Evolutionary conservation across 2,113 vertebrate genomes (phyloP), one percentile per base, ranked within the genome.

Genomic region (Sylvietta virens): DNA sequence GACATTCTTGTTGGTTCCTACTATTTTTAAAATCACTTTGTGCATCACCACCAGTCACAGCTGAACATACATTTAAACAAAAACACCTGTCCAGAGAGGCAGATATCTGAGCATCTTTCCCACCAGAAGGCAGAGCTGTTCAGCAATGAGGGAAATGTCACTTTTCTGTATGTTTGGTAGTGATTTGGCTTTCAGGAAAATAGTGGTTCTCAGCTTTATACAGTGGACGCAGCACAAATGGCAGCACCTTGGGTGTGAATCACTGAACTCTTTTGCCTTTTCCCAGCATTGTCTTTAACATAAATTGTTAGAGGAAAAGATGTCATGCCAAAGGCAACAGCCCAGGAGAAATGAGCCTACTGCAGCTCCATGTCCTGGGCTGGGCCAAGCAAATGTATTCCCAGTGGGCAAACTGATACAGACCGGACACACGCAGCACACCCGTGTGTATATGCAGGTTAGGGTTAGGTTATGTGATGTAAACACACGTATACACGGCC

Each of bases 351-450:
- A 28, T n/a, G 74, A 85, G 39, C 15, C 51, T 62, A 51, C 47
- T 66, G 79, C 61, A 82, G 39, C 17, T 62, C 33, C 23, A 7
- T 14, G 61, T 11, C 69, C n/a, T 1, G 6, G 5, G 5, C 57
- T 28, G 0, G 3, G 13, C 20, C 16, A 10, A 27, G n/a, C 19
- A 57, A 66, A 61, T 2, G 6, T 31, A 13, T 48, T 57, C 60
- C 31, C 28, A 13, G 37, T 8, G 42, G 54, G 31, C 19, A 28
- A 24, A 61, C 0, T 2, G 44, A 11, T 28, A 9, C 15, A n/a
- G 54, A 30, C 3, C 0, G 0, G 45, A 3, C 30, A 24, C 15
- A 13, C 0, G 1, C 24, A 57, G 26, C 6, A 3, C 11, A 10
- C 11, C 4, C 3, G 7, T 11, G 16, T 47, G 7, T 15, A 16